These are phyloP conservation scores for Cassiopea xamachana DNA, from an alignment of 30 jellyfish, hydroid and myxozoan species.

Conservation along the genomic window DNA sequence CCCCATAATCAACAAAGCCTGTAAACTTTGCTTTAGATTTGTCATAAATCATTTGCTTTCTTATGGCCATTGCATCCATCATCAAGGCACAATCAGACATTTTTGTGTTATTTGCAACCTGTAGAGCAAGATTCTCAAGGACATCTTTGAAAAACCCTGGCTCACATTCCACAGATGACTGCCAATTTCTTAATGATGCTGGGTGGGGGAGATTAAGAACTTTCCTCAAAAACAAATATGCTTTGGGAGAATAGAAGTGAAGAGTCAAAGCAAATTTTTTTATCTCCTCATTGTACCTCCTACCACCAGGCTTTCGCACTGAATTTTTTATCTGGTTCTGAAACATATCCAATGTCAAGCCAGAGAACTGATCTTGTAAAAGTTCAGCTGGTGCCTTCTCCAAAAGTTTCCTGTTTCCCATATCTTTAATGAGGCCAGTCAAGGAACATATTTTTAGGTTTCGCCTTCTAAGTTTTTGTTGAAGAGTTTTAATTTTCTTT, in stretches of 20 bases:
- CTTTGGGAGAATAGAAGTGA: constrained; percentile 24
- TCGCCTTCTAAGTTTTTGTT: constrained; percentile 40
- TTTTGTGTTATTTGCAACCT: neutral
- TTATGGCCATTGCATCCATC: constrained; percentile 57
- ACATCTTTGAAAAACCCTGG: constrained; percentile 49
- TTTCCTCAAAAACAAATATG: constrained; percentile 20
- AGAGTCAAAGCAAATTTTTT: constrained; percentile 60
- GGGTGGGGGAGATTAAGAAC: constrained; percentile 50
- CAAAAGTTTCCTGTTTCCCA: constrained; percentile 9
- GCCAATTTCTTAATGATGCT: constrained; percentile 47
- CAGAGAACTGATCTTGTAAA: constrained; percentile 32
- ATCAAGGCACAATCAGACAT: constrained; percentile 24
- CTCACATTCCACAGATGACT: constrained; percentile 47
- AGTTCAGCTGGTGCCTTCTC: neutral
- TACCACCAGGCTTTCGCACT: neutral
- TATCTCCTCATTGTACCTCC: constrained; percentile 16
- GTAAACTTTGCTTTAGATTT: constrained; percentile 16
- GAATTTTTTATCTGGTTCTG: constrained; percentile 7
- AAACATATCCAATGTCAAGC: constrained; percentile 16
- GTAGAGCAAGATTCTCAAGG: constrained; percentile 8
- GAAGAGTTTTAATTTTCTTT: constrained; percentile 1
- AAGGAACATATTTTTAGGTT: constrained; percentile 2
- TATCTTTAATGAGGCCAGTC: neutral
- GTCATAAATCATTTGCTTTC: constrained; percentile 30
- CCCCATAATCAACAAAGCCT: constrained; percentile 58